These are phyloP conservation scores for Mungos mungo DNA, from an alignment of 2,113 vertebrate genomes.

Conservation along the genomic window DNA sequence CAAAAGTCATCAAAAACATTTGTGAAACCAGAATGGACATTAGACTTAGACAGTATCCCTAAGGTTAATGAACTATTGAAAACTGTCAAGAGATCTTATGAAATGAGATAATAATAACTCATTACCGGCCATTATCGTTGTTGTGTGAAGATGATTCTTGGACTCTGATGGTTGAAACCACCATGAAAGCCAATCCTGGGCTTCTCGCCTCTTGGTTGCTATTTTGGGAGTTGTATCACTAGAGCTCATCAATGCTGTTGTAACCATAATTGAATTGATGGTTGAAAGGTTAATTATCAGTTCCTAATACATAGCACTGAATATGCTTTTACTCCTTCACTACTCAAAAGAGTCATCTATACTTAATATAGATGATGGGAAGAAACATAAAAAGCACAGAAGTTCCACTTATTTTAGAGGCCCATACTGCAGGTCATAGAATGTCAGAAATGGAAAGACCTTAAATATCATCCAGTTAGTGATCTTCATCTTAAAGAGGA, in stretches of 20 bases:
- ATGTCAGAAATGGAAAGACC: conserved; percentile 21
- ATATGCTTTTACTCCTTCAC: neutral
- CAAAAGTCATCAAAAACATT: neutral
- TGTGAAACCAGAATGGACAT: neutral
- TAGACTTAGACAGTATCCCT: neutral
- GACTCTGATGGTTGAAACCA: conserved; percentile 53
- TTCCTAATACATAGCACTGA: neutral
- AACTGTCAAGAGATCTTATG: neutral
- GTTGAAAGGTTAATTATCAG: conserved; percentile 30
- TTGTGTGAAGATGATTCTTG: conserved; percentile 37
- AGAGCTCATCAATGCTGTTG: conserved; percentile 62
- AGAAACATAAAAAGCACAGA: neutral
- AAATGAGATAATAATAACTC: neutral
- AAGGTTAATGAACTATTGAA: neutral
- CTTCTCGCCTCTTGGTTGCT: conserved; percentile 22
- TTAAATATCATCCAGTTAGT: neutral
- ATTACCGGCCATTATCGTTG: conserved; percentile 65
- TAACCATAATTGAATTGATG: conserved; percentile 52
- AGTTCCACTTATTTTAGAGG: neutral
- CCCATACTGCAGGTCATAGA: conserved; percentile 13
- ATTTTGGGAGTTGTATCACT: neutral
- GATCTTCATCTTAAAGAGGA: neutral
- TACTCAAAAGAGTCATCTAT: neutral
- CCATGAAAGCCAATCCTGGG: conserved; percentile 54
- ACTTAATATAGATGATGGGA: neutral